Percentiles rank a stretch among this genome's conserved stretches.
Conservation (phyloP, 2,113 vertebrate genomes). For the Chaetodon auriga region DNA sequence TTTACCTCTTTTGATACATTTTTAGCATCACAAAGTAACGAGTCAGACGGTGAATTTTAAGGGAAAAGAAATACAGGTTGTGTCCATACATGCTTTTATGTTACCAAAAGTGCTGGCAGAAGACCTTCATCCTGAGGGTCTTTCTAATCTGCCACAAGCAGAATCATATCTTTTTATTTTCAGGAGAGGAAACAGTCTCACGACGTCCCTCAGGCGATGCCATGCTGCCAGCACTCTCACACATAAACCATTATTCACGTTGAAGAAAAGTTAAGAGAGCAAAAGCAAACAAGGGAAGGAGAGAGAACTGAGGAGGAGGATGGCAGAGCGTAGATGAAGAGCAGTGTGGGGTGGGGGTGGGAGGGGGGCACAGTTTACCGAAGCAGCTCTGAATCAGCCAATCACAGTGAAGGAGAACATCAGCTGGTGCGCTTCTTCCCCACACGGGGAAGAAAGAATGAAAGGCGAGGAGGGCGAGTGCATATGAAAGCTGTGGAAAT, state of each 20-base stretch:
- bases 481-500: constrained; percentile 81
- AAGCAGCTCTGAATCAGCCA: constrained; percentile 85
- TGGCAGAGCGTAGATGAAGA: constrained; percentile 69
- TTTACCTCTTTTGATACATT: constrained; percentile 64
- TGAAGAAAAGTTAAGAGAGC: constrained; percentile 51
- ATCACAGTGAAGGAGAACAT: constrained; percentile 87
- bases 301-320: constrained; percentile 51
- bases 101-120: constrained; percentile 64
- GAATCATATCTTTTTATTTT: constrained; percentile 20
- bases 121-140: constrained; percentile 52
- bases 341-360: constrained; percentile 60
- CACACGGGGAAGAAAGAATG: constrained; percentile 71
- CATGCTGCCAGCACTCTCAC: constrained; percentile 60
- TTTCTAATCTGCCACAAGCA: constrained; percentile 33
- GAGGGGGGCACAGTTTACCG: constrained; percentile 79
- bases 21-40: constrained; percentile 71
- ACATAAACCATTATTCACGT: constrained; percentile 60
- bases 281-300: constrained; percentile 51
- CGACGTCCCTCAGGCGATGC: constrained; percentile 47
- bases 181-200: constrained; percentile 38
- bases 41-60: constrained; percentile 56
- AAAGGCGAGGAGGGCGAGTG: constrained; percentile 81
- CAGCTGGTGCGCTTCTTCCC: constrained; percentile 83
- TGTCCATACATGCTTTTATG: constrained; percentile 68
- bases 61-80: constrained; percentile 60